phyloP scores from a whole-genome alignment of 2,888 invertebrate genomes.

The Meteorus cinctellus region DNA sequence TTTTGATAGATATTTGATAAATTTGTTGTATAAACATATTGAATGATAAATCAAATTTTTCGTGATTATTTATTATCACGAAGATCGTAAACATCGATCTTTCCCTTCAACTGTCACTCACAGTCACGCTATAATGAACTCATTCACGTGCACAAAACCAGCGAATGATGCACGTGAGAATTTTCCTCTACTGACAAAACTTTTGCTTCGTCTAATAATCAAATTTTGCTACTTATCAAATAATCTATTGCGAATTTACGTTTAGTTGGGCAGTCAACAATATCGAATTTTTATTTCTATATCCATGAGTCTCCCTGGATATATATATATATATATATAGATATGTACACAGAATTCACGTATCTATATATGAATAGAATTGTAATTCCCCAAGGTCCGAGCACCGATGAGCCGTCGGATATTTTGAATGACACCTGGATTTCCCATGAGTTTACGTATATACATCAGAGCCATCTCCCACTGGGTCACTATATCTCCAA shows the following conservation, averaged over 20 bases:
- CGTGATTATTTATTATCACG: too few species aligned
- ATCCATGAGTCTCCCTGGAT: background rate
- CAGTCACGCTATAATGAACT: too few species aligned
- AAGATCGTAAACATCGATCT: too few species aligned
- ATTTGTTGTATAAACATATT: too few species aligned
- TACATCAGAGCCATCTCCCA: constrained; percentile 30
- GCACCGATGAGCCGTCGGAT: background rate
- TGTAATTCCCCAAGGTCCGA: background rate
- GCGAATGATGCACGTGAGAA: too few species aligned
- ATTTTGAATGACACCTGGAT: background rate
- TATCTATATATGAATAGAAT: background rate
- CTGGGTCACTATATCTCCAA: constrained; percentile 13
- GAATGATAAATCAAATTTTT: too few species aligned
- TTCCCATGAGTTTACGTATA: constrained; percentile 31
- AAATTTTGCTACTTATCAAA: too few species aligned
- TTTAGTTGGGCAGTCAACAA: background rate
- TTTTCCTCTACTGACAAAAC: background rate
- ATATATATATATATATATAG: background rate
- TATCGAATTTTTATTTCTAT: background rate
- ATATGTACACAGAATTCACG: background rate
- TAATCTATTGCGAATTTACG: too few species aligned
- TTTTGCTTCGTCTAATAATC: background rate
- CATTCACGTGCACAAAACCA: too few species aligned
- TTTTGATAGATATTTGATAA: too few species aligned
- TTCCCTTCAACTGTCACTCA: too few species aligned